A percentile compares a stretch with the other conserved stretches of the same genome.
These are phyloP conservation scores for Athene cunicularia DNA, from an alignment of 2,113 vertebrate species.

Conservation along the genomic window DNA sequence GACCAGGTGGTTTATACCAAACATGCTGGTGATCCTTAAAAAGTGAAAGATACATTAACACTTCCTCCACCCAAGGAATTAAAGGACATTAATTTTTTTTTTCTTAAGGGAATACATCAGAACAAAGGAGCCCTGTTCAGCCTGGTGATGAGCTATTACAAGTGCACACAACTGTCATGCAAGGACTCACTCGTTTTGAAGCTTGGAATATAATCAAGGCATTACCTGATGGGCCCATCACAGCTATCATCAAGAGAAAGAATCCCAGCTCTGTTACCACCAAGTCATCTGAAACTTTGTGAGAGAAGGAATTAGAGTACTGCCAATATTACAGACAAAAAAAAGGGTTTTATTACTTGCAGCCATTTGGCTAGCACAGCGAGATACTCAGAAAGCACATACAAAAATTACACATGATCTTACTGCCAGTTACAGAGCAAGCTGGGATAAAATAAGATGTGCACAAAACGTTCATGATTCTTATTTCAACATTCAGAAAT, in stretches of 20 bases:
- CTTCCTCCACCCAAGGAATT: background rate
- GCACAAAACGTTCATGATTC: background rate
- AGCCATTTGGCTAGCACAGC: background rate
- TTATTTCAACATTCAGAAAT: background rate
- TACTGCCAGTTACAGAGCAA: background rate
- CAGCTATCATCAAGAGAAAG: constrained; percentile 75
- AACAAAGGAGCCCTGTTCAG: constrained; percentile 79
- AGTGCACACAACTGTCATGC: constrained; percentile 77
- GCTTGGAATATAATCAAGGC: constrained; percentile 91
- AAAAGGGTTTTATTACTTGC: background rate
- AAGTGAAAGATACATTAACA: background rate
- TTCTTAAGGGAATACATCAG: constrained; percentile 79
- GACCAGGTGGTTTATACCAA: background rate
- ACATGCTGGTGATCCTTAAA: background rate
- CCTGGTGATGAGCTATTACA: constrained; percentile 87
- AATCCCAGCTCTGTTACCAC: background rate
- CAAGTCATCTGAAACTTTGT: constrained; percentile 6
- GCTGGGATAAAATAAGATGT: background rate
- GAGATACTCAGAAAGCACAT: background rate
- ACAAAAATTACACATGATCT: background rate
- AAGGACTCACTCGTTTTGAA: constrained; percentile 91
- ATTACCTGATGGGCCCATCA: constrained; percentile 84
- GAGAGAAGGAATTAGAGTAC: background rate
- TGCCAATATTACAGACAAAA: background rate
- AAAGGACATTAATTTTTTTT: background rate